Evolutionary conservation across 1,140 invertebrate species (phyloP), one percentile per base, ranked within the genome.

Genomic region (Ceratina japonica): DNA sequence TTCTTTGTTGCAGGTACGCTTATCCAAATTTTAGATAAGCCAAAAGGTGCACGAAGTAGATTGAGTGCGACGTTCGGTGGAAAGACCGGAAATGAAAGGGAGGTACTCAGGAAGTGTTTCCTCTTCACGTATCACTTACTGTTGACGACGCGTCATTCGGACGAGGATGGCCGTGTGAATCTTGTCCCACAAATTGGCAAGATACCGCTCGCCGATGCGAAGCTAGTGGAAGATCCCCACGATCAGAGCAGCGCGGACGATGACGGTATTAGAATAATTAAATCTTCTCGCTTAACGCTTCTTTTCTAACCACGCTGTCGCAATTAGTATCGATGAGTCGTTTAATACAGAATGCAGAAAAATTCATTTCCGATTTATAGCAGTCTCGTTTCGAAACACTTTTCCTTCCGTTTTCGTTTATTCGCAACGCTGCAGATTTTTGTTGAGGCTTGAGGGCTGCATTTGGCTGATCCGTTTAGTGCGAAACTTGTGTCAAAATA

Each of bases 61-160:
- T 91, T 96, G 31, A 91, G 89, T 54, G 93, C 94, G 12, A 94
- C 93, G 27, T 95, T 95, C 74, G 95, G 95, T 89, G 94, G 94
- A 10, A 91, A 91, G 86, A 54, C 73, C 37, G 59, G 80, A 1
- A 76, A 79, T 27, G 95, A 96, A 89, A 96, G 96, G 82, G 96
- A 97, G 79, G 93, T 94, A 1, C 91, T 97, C 4, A 93, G 97
- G 1, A 97, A 97, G 88, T 97, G 97, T 61, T 98, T 97, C 89
- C 94, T 98, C 8, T 98, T 98, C 92, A 97, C 97, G 69, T 97
- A 98, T 94, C 96, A 98, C 91, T 93, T 98, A 79, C 94, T 98
- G 75, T 91, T 98, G 18, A 96, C 97, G 1, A 97, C 96, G 22
- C 93, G 95, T 90, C 94, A 91, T 86, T 89, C 86, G 5, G 87